Evolutionary conservation across 2,113 vertebrate genomes (phyloP), one percentile per base, ranked within the genome.

Genomic region (Blennius ocellaris): DNA sequence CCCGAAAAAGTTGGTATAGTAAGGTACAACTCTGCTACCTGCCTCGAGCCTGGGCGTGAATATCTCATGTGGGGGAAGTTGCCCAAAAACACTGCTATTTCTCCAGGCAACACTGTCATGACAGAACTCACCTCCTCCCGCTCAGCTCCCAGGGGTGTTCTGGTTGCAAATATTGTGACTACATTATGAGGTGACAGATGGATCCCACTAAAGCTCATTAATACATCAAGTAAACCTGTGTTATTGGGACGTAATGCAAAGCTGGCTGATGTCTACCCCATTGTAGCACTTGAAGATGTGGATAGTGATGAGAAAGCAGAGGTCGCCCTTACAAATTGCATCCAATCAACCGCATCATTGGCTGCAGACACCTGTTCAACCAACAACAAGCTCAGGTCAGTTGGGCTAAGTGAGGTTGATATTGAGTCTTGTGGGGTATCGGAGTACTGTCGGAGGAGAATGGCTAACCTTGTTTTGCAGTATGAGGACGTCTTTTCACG

Each of bases 201-300:
- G 53, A 58, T 64, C 36, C 65, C 64, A n/a, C 5, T 74, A 2
- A 74, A 58, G n/a, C n/a, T n/a, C n/a, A n/a, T n/a, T n/a, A n/a
- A n/a, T n/a, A 21, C 47, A 63, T n/a, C 4, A 67, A 0, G 40
- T 30, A 67, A 3, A 1, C 17, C 55, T 57, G 50, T 71, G 8
- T 0, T 65, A 1, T 0, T 76, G 4, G 30, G 60, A 0, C 38
- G 10, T 5, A 75, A 76, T 39, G 60, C 72, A 17, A 76, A 56
- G 9, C 17, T 81, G 16, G 61, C 78, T 17, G 67, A 76, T 67
- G n/a, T 67, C 2, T 76, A 55, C 50, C 0, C 55, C 7, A 3
- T 5, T 1, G 43, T 51, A 1, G 69, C 44, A 1, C 37, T 72
- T 12, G 59, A 57, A 6, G 78, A 80, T 41, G 37, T 68, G 37